Conservation (phyloP, 1,140 invertebrate species). For the Cydia splendana region DNA sequence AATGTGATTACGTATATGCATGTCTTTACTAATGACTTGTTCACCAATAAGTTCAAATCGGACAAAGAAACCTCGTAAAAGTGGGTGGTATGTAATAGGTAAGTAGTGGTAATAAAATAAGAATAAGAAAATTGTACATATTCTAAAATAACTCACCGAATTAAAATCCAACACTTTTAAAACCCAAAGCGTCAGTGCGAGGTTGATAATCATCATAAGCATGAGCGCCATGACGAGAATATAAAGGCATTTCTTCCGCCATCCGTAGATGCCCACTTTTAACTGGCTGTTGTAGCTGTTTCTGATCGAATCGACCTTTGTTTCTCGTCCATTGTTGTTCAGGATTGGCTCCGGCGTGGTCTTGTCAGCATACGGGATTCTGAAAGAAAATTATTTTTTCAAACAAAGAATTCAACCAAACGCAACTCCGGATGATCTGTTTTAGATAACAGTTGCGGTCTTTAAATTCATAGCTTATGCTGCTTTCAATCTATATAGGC, state of each 20-base stretch:
- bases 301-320: constrained; percentile 76
- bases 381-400: constrained; percentile 52
- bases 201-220: constrained; percentile 94
- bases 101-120: too few species aligned
- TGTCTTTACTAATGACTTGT: too few species aligned
- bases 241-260: constrained; percentile 97
- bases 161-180: constrained; percentile 97
- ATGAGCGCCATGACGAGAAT: constrained; percentile 90
- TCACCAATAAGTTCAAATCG: too few species aligned
- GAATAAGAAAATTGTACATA: constrained; percentile 2
- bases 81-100: too few species aligned
- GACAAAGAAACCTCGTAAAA: too few species aligned
- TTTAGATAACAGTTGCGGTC: background rate
- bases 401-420: constrained; percentile 36
- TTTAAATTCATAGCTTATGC: background rate
- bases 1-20: too few species aligned
- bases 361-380: constrained; percentile 78
- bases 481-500: too few species aligned
- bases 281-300: constrained; percentile 82
- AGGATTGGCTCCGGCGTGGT: constrained; percentile 75
- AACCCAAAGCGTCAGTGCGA: constrained; percentile 97
- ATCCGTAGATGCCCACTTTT: constrained; percentile 96
- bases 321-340: constrained; percentile 74
- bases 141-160: constrained; percentile 85
- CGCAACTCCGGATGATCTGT: background rate